These are phyloP conservation scores for Streblospio benedicti DNA, from an alignment of 1,140 invertebrate genomes.

Conservation along the genomic window DNA sequence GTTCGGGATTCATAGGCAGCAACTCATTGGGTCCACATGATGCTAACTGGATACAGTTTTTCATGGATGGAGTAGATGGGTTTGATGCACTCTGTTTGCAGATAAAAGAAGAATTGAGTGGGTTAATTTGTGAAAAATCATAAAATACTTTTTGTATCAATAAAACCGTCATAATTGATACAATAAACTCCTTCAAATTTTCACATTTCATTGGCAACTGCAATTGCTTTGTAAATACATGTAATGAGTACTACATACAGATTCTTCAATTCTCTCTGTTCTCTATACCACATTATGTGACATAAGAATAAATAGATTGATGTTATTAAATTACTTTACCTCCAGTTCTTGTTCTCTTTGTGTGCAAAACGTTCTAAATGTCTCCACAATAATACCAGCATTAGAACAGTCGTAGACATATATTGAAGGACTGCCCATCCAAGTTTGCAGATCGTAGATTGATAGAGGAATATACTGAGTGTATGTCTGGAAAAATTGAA, in stretches of 20 bases:
- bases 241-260: too few relatives aligned
- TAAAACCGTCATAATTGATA: too few relatives aligned
- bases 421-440: slow-evolving; percentile 98
- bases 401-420: slow-evolving; percentile 99
- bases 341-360: slow-evolving; percentile 85
- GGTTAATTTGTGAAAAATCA: too few relatives aligned
- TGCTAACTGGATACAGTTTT: slow-evolving; percentile 91
- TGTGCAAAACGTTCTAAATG: slow-evolving; percentile 81
- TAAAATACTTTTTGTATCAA: too few relatives aligned
- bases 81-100: background rate
- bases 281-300: too few relatives aligned
- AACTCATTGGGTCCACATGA: slow-evolving; percentile 85
- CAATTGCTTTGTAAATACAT: slow-evolving; percentile 51
- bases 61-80: slow-evolving; percentile 30
- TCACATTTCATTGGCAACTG: background rate
- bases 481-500: slow-evolving; percentile 62
- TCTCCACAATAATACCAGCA: slow-evolving; percentile 89
- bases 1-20: slow-evolving; percentile 92
- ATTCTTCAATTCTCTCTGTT: too few relatives aligned
- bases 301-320: too few relatives aligned
- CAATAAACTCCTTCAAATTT: too few relatives aligned
- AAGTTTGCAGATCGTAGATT: slow-evolving; percentile 93
- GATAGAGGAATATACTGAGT: slow-evolving; percentile 99
- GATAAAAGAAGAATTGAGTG: too few relatives aligned
- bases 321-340: too few relatives aligned